Conservation (phyloP, 2,888 invertebrate genomes). For the Capitulum mitella region DNA sequence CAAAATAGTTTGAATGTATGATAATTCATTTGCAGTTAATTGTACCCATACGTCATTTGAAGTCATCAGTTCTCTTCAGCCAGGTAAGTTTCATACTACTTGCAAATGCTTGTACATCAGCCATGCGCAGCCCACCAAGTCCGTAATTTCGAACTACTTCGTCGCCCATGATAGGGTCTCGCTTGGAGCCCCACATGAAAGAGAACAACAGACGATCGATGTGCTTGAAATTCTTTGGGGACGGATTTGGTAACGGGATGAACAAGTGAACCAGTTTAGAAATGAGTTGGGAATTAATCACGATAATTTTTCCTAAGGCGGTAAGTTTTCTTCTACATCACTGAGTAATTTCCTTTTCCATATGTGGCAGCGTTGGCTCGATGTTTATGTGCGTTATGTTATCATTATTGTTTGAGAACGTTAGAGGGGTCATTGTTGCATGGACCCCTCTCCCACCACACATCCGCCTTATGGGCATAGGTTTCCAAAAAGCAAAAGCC, state of each 20-base stretch:
- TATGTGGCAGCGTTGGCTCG: not conserved
- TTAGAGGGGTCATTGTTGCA: too few relatives aligned
- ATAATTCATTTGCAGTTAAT: not conserved
- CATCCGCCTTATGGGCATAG: too few relatives aligned
- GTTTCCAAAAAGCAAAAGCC: too few relatives aligned
- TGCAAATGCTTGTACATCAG: not conserved
- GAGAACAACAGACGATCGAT: not conserved
- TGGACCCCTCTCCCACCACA: too few relatives aligned
- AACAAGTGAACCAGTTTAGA: not conserved
- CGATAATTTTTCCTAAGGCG: not conserved
- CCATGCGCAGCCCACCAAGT: not conserved
- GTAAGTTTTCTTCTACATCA: not conserved
- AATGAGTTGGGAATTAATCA: not conserved
- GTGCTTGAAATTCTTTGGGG: not conserved
- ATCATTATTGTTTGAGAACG: not conserved
- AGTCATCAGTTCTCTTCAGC: not conserved
- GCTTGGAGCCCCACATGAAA: not conserved
- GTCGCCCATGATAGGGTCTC: not conserved
- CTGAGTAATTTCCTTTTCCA: not conserved
- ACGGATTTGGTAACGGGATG: not conserved
- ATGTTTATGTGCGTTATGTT: not conserved
- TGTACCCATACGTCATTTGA: not conserved
- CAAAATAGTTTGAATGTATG: not conserved
- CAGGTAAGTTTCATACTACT: not conserved
- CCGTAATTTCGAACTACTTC: not conserved